Evolutionary conservation across 2,113 vertebrate species (phyloP).

Genomic region (Triplophysa rosa): DNA sequence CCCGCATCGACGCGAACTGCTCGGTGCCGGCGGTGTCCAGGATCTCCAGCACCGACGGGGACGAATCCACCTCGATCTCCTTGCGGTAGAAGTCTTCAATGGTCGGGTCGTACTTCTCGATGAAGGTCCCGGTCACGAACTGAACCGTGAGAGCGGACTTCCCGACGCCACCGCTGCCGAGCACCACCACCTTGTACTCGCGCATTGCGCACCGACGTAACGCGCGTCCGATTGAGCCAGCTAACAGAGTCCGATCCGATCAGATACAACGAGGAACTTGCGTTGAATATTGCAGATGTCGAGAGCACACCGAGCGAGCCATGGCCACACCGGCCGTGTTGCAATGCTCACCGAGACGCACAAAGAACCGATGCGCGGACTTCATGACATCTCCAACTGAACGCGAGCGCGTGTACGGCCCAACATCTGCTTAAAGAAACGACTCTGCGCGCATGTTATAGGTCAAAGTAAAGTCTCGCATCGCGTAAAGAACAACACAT

Average conservation of each 20-base stretch:
- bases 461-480: background rate
- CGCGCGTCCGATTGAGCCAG: slow-evolving; percentile 16
- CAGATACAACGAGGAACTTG: slow-evolving; percentile 55
- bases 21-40: slow-evolving; percentile 94
- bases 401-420: background rate
- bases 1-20: slow-evolving; percentile 96
- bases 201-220: slow-evolving; percentile 78
- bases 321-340: slow-evolving; percentile 7
- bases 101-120: slow-evolving; percentile 96
- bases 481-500: background rate
- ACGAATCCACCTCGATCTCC: slow-evolving; percentile 96
- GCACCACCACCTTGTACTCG: slow-evolving; percentile 97
- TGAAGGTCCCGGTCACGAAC: slow-evolving; percentile 95
- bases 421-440: background rate
- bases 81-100: slow-evolving; percentile 98
- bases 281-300: slow-evolving; percentile 30
- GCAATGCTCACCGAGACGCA: slow-evolving; percentile 33
- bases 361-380: slow-evolving; percentile 48
- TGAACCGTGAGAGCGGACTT: slow-evolving; percentile 96
- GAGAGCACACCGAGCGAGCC: slow-evolving; percentile 10
- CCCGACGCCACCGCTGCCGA: slow-evolving; percentile 94
- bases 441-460: background rate
- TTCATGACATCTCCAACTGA: slow-evolving; percentile 42
- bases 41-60: slow-evolving; percentile 94
- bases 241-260: slow-evolving; percentile 43